Conservation (phyloP, 2,113 vertebrate genomes). For the Misgurnus mizolepis region DNA sequence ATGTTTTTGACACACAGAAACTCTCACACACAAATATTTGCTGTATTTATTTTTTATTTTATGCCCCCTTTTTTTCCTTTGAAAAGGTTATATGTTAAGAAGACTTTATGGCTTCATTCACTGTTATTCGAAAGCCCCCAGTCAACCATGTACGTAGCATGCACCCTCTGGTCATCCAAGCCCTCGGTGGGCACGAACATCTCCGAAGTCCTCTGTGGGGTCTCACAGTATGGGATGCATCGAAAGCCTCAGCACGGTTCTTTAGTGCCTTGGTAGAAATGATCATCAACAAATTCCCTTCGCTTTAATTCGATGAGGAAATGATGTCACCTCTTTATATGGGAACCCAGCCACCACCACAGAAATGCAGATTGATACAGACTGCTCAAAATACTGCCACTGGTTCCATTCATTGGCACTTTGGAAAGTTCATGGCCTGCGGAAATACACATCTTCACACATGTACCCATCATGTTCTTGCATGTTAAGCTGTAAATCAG, state of each 20-base stretch:
- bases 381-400: conserved; percentile 70
- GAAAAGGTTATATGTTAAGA: not conserved
- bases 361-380: not conserved
- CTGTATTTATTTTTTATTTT: not conserved
- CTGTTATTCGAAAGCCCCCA: not conserved
- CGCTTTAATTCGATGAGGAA: not conserved
- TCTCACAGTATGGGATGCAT: conserved; percentile 37
- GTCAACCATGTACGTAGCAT: conserved; percentile 3
- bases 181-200: not conserved
- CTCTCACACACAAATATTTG: conserved; percentile 41
- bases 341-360: no score
- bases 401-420: conserved; percentile 51
- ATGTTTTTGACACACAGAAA: conserved; percentile 23
- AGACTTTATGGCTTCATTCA: not conserved
- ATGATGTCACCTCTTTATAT: not conserved
- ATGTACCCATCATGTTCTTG: conserved; percentile 30
- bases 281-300: conserved; percentile 37
- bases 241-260: conserved; percentile 61
- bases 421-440: conserved; percentile 25
- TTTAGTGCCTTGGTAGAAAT: conserved; percentile 73
- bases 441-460: conserved; percentile 31
- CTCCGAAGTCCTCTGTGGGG: conserved; percentile 21
- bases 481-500: conserved; percentile 48
- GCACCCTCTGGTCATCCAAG: not conserved
- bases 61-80: not conserved